Conservation (phyloP, 2,797 vertebrate species). For the Chelidonichthys spinosus region DNA sequence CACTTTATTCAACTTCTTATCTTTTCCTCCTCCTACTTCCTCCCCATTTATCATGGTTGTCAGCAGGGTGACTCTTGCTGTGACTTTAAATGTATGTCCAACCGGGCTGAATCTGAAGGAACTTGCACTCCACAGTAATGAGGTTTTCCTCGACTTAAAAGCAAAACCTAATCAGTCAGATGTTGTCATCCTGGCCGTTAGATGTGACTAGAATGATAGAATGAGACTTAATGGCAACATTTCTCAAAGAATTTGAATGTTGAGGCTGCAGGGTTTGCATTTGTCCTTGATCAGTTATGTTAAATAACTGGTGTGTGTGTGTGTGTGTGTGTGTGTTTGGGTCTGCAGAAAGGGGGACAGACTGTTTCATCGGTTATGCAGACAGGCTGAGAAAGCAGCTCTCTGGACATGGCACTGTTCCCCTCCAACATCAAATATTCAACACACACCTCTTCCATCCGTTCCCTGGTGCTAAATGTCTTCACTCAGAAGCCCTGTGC, state of each 20-base stretch:
- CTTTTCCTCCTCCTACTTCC: conserved; percentile 9
- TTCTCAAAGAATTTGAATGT: background rate
- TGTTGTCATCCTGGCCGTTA: background rate
- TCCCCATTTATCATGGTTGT: conserved; percentile 32
- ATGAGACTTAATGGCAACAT: background rate
- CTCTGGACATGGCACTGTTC: conserved; percentile 53
- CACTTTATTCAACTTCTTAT: conserved; percentile 23
- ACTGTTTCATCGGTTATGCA: conserved; percentile 69
- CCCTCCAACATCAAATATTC: conserved; percentile 79
- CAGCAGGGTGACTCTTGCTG: conserved; percentile 14
- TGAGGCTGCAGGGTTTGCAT: background rate
- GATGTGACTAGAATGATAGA: background rate
- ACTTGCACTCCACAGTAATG: conserved; percentile 11
- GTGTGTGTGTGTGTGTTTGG: background rate
- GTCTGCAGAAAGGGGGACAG: conserved; percentile 40
- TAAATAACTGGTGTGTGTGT: conserved; percentile 12
- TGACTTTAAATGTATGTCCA: background rate
- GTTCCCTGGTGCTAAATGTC: conserved; percentile 43
- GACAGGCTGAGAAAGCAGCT: conserved; percentile 56
- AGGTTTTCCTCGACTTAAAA: background rate
- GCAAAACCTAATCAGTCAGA: conserved; percentile 11
- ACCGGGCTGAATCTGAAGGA: background rate
- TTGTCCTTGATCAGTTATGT: background rate
- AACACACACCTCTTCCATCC: conserved; percentile 55
- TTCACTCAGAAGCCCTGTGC: conserved; percentile 13